Evolutionary conservation across 2,797 vertebrate genomes (phyloP).

Genomic region (Anguilla anguilla): DNA sequence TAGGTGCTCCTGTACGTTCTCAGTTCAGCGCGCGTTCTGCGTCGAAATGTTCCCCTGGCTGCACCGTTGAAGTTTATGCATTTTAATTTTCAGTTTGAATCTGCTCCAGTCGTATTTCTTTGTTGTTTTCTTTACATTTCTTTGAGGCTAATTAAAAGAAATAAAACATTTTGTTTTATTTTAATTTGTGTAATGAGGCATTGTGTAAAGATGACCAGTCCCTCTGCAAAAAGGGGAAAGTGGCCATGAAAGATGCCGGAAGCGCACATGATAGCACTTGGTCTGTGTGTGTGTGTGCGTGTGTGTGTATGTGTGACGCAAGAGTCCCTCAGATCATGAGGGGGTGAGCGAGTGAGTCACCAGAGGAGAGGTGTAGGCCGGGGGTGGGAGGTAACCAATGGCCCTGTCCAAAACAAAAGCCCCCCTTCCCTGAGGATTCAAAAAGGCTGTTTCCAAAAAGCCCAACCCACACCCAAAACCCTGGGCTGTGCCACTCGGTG

Average conservation of each 20-base stretch:
- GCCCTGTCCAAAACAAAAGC: neutral
- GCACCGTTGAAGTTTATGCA: neutral
- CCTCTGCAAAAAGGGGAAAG: neutral
- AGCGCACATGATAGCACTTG: neutral
- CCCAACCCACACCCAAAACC: no score
- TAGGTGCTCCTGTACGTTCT: neutral
- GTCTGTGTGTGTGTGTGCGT: neutral
- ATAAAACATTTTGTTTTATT: neutral
- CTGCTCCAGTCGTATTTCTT: neutral
- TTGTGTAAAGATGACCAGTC: neutral
- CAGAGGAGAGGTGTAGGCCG: constrained; percentile 29
- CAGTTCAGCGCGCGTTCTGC: neutral
- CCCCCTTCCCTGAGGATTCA: rapidly evolving
- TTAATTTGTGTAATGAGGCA: neutral
- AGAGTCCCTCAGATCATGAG: neutral
- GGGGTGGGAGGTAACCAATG: neutral
- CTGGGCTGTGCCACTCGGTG: neutral
- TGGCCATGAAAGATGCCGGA: neutral
- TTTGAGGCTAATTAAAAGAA: neutral
- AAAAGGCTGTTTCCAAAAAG: neutral
- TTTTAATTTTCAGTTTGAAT: neutral
- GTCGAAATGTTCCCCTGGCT: neutral
- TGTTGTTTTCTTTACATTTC: neutral
- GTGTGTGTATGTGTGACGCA: neutral
- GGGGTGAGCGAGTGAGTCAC: neutral